phyloP scores from a whole-genome alignment of 2,113 vertebrate genomes.

The Spermophilus dauricus region DNA sequence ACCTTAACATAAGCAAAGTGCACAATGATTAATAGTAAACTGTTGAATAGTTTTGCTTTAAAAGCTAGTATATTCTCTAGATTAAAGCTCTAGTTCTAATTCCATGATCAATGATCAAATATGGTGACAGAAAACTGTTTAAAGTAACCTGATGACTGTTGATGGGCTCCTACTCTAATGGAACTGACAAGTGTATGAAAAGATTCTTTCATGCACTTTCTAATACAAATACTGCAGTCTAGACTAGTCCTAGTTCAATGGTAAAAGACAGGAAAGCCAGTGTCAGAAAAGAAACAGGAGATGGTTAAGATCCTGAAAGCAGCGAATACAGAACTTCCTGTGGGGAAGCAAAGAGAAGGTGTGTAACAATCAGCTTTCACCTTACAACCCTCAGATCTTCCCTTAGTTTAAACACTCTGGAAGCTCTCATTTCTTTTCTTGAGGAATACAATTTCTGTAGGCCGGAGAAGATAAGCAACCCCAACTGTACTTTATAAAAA shows the following conservation, averaged over 20 bases:
- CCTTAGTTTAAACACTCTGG: neutral
- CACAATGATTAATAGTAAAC: neutral
- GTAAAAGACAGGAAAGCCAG: neutral
- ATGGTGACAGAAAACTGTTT: neutral
- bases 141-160: neutral
- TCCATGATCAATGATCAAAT: neutral
- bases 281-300: neutral
- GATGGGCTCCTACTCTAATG: neutral
- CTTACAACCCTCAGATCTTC: neutral
- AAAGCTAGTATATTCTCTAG: neutral
- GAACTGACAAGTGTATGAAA: neutral
- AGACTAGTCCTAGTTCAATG: neutral
- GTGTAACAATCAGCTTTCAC: rapidly evolving
- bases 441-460: neutral
- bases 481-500: no score
- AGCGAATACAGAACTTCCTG: neutral
- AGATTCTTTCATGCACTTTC: neutral
- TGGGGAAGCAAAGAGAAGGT: neutral
- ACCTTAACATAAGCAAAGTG: neutral
- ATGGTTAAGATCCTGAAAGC: neutral
- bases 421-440: neutral
- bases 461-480: neutral
- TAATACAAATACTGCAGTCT: neutral
- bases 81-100: neutral
- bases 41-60: neutral